Evolutionary conservation across 2,888 invertebrate genomes (phyloP), one percentile per base, ranked within the genome.

Genomic region (Dolichomitus sp.): DNA sequence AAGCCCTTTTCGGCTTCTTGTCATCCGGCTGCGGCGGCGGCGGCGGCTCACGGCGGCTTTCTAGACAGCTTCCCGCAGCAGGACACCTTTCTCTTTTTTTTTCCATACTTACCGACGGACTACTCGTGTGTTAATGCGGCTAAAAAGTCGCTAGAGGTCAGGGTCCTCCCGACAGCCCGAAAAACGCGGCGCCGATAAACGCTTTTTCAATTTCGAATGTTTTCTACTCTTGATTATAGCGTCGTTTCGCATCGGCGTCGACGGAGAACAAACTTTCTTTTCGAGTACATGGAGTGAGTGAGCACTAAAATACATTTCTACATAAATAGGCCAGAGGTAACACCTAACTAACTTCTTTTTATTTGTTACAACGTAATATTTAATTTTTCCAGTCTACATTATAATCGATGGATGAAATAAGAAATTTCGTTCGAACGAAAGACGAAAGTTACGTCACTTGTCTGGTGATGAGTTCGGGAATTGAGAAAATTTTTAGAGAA

Each of bases 401-500:
- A 0, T 4, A 27, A 4, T 50, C 65, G 2, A 45, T 23, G 5
- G 78, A 88, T 30, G 17, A 19, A n/a, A 2, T 9, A 9, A 11
- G 9, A n/a, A n/a, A 4, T n/a, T 0, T 17, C 57, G 30, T 11
- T 54, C 11, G n/a, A 2, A 30, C 5, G 33, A 2, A 9, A 1
- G n/a, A 59, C 37, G 17, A 33, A n/a, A 33, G 9, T 30, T n/a
- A 30, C 57, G 12, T 2, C n/a, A 14, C 11, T 17, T 61, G 19
- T 61, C 40, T 11, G 19, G 19, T 37, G 17, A 0, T 40, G 61
- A 86, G 84, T 30, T 57, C 37, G 6, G 80, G 89, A 4, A 83
- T 92, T 45, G 80, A 78, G 17, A 81, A 73, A 14, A 73, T 92
- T 14, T 77, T 92, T 12, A 81, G 82, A 61, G 87, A 89, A 30